phyloP scores from a whole-genome alignment of 2,888 invertebrate genomes.

The Epinotia nisella region DNA sequence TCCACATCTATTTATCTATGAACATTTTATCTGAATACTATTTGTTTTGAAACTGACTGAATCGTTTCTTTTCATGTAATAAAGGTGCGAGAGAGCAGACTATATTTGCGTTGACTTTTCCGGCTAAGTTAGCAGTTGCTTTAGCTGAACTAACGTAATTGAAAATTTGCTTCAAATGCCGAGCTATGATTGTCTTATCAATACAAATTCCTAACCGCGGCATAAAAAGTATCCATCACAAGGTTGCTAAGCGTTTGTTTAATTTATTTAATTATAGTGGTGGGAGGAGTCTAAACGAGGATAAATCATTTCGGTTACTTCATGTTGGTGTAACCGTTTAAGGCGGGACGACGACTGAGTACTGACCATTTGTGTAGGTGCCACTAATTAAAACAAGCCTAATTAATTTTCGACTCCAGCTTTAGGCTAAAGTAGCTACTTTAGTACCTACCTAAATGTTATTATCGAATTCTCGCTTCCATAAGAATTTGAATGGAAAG shows the following conservation, averaged over 20 bases:
- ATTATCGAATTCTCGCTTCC: too few species aligned
- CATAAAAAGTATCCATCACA: background rate
- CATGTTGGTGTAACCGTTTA: conserved; percentile 14
- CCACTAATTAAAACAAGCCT: background rate
- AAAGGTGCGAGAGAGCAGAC: too few species aligned
- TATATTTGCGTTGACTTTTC: too few species aligned
- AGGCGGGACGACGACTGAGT: conserved; percentile 12
- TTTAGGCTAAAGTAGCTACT: background rate
- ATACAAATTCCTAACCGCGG: background rate
- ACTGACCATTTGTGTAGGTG: background rate
- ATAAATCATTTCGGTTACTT: conserved; percentile 15
- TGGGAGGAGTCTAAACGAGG: conserved; percentile 38
- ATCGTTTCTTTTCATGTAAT: too few species aligned
- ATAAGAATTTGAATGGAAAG: too few species aligned
- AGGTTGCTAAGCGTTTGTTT: conserved; percentile 1
- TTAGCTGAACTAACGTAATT: background rate
- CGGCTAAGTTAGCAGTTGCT: too few species aligned
- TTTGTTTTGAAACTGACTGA: too few species aligned
- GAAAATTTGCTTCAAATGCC: background rate
- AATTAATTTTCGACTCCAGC: background rate
- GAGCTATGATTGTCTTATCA: background rate
- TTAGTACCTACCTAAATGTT: background rate
- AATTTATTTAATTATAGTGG: conserved; percentile 3
- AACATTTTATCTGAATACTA: background rate
- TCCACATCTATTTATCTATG: background rate